Evolutionary conservation across 2,797 vertebrate species (phyloP).

Genomic region (Sebastes goodei): DNA sequence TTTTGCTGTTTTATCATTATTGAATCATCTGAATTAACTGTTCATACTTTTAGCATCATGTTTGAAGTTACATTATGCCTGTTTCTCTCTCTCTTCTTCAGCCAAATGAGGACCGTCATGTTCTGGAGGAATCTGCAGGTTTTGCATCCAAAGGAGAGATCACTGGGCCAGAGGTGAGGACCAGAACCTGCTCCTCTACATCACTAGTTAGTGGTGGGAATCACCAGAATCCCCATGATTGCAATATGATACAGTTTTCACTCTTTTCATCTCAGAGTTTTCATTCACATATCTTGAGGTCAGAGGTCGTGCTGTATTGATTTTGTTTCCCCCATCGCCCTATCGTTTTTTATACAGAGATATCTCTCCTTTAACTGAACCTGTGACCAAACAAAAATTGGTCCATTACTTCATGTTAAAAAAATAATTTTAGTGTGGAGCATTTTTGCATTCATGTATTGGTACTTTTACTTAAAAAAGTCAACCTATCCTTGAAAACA

Average conservation of each 20-base stretch:
- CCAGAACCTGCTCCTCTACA: background rate
- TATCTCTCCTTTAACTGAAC: too few species aligned
- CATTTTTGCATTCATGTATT: background rate
- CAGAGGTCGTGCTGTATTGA: too few species aligned
- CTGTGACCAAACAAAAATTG: too few species aligned
- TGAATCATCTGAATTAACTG: background rate
- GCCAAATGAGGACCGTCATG: slow-evolving; percentile 93
- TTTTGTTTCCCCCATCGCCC: too few species aligned
- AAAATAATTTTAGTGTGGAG: too few species aligned
- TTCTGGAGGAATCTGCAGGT: slow-evolving; percentile 89
- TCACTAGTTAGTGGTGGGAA: too few species aligned
- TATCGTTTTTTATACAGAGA: too few species aligned
- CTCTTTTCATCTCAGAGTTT: too few species aligned
- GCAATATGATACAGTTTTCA: too few species aligned
- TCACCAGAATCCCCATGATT: too few species aligned
- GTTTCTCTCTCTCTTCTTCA: slow-evolving; percentile 53
- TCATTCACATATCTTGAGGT: too few species aligned
- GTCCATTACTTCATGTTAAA: too few species aligned
- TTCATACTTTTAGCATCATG: background rate
- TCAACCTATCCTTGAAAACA: background rate
- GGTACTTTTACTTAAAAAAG: background rate
- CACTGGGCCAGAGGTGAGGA: slow-evolving; percentile 47
- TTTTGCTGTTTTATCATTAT: background rate
- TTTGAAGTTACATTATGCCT: background rate
- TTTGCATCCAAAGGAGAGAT: slow-evolving; percentile 76